Base-by-base conservation (phyloP, 2,797 vertebrate genomes). In the Melanotaenia boesemani region DNA sequence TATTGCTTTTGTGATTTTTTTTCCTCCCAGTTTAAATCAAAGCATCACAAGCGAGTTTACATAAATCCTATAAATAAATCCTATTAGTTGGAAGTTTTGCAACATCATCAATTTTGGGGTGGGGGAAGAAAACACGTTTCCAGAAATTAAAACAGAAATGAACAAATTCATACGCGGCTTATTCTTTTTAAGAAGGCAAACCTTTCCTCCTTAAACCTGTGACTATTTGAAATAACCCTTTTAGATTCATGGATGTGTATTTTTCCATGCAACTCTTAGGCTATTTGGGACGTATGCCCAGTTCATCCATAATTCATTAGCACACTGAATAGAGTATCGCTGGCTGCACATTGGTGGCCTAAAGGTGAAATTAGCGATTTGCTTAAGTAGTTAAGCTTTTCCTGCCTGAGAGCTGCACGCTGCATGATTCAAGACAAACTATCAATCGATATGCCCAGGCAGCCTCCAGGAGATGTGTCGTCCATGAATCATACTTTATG, bases 401-500 rank as follows among this genome's bases (percentile, higher is more conserved):
- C 96, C 93, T 95, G 94, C 95, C 94, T 91, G 92, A 97, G 97
- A 98, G 96, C 97, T 96, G 96, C 96, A 96, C 95, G 96, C 96
- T 96, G 96, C 96, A 96, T 96, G 97, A 97, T 97, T 98, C 96
- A 96, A 98, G 96, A 98, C 97, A 98, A 98, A 98, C 97, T 97
- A 98, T 97, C 97, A 97, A 99, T 99, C 97, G 97, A 99, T 99
- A 97, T 96, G 95, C 95, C 95, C 94, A 89, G 95, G 96, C 97
- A 97, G 97, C 97, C 97, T 97, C 94, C 95, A 97, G 96, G 97
- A 98, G 97, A 96, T 96, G 97, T 97, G 96, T 97, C 96, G 96
- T 96, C 97, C 96, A 99, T 99, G 97, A 99, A 99, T 99, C 98
- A 99, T 96, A 98, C 97, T 98, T 99, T 98, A 99, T 99, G 97